These are phyloP conservation scores for Enteromius radiatus DNA, from an alignment of 2,797 vertebrate species.

Conservation along the genomic window DNA sequence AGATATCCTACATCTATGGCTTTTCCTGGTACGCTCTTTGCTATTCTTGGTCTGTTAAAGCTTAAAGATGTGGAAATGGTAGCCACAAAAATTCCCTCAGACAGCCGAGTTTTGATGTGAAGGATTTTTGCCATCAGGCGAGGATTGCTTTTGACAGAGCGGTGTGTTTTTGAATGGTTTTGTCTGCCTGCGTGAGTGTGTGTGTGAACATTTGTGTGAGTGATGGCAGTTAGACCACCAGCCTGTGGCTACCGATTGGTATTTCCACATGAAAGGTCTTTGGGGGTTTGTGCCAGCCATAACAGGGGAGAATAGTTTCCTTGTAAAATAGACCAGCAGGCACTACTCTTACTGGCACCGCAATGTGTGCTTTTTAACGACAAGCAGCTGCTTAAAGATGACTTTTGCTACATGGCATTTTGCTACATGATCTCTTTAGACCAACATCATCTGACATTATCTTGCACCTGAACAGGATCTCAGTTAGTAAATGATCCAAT, in stretches of 20 bases:
- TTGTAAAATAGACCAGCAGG: constrained; percentile 47
- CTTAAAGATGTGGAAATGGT: constrained; percentile 20
- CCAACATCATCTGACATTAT: constrained; percentile 13
- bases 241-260: constrained; percentile 37
- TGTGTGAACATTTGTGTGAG: constrained; percentile 22
- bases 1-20: constrained; percentile 23
- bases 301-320: constrained; percentile 47
- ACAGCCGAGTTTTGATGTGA: constrained; percentile 25
- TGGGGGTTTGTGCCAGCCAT: constrained; percentile 40
- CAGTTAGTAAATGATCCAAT: constrained; percentile 1
- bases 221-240: constrained; percentile 29
- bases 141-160: constrained; percentile 39
- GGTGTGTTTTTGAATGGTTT: constrained; percentile 29
- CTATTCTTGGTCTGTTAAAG: constrained; percentile 20
- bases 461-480: constrained; percentile 24
- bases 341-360: constrained; percentile 21
- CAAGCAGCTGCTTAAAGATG: constrained; percentile 30
- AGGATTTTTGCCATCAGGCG: constrained; percentile 24
- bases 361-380: constrained; percentile 10
- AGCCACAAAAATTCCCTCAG: constrained; percentile 27
- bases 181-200: constrained; percentile 7
- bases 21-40: constrained; percentile 9
- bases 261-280: constrained; percentile 40
- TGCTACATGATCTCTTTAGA: neutral
- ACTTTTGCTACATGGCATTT: constrained; percentile 20